Base-by-base conservation (phyloP, 1,140 invertebrate genomes). In the Ceratoteleas bidentatus region DNA sequence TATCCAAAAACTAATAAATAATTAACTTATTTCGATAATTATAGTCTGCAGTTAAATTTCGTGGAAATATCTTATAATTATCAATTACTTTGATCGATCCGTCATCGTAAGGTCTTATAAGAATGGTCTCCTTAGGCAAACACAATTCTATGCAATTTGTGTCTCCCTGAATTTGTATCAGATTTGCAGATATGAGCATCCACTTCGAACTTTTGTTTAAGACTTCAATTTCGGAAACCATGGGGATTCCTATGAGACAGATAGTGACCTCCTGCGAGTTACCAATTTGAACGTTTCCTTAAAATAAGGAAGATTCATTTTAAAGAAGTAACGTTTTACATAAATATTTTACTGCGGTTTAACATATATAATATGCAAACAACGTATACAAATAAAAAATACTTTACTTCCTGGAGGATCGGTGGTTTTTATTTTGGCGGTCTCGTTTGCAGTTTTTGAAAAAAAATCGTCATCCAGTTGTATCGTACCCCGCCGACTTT, bases 191-290 rank as follows among this genome's bases (percentile, higher is more conserved):
- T 72, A 86, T 88, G n/a, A 87, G 75, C 8, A 91, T 83, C 90
- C 90, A 91, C 52, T 84, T 85, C 49, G 87, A 82, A 50, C 89
- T 85, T 72, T 86, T 85, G 54, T 91, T 91, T 43, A 75, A 32
- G 2, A 91, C 76, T 73, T 90, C 87, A 33, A 91, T 84, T 33
- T 88, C 81, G 11, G 81, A 62, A 73, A 86, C 86, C 52, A 84
- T 85, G 0, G 75, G 64, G 15, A 90, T 84, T 14, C 85, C 88
- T 15, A 90, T 75, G 0, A 90, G 77, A 33, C 90, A 90, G 40
- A 66, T 86, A n/a, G 84, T 88, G 3, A 89, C 61, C 58, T 89
- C 84, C 50, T 89, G 84, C 5, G 86, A 81, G 49, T 83, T 87
- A 0, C 84, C 80, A 50, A 89, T 84, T 52, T 58, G 69, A 16